These are phyloP conservation scores for Parasteatoda lunata DNA, from an alignment of 2,888 invertebrate genomes.

Conservation along the genomic window DNA sequence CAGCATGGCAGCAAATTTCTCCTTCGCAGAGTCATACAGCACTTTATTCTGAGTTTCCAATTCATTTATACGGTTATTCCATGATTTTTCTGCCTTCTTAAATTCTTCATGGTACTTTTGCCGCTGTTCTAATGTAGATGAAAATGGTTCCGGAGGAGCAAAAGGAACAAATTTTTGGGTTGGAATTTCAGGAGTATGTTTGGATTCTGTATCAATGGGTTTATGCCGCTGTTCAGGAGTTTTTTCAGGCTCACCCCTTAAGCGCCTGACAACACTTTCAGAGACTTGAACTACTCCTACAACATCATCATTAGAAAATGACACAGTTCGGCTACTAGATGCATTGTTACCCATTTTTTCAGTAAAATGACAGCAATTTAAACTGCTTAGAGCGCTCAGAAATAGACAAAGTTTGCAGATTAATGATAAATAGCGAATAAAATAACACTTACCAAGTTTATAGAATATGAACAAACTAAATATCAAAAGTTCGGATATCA, in stretches of 20 bases:
- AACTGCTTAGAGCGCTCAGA: too few relatives aligned
- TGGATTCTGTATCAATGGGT: neutral
- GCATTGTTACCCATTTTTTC: slow-evolving; percentile 53
- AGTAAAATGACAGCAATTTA: neutral
- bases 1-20: slow-evolving; percentile 55
- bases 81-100: slow-evolving; percentile 55
- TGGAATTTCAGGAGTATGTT: slow-evolving; percentile 16
- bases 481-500: too few relatives aligned
- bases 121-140: slow-evolving; percentile 54
- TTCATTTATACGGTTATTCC: slow-evolving; percentile 60
- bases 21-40: slow-evolving; percentile 56
- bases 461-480: too few relatives aligned
- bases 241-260: slow-evolving; percentile 55
- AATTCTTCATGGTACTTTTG: slow-evolving; percentile 66
- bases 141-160: slow-evolving; percentile 44
- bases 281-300: slow-evolving; percentile 67
- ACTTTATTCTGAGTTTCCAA: slow-evolving; percentile 65
- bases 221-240: neutral
- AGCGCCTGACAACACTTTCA: slow-evolving; percentile 64
- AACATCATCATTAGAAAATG: slow-evolving; percentile 69
- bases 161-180: slow-evolving; percentile 15
- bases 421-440: neutral
- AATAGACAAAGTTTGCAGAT: too few relatives aligned
- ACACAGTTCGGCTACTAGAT: slow-evolving; percentile 67
- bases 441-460: neutral